Evolutionary conservation across 1,140 invertebrate genomes (phyloP).

Genomic region (Bombus sibiricus): DNA sequence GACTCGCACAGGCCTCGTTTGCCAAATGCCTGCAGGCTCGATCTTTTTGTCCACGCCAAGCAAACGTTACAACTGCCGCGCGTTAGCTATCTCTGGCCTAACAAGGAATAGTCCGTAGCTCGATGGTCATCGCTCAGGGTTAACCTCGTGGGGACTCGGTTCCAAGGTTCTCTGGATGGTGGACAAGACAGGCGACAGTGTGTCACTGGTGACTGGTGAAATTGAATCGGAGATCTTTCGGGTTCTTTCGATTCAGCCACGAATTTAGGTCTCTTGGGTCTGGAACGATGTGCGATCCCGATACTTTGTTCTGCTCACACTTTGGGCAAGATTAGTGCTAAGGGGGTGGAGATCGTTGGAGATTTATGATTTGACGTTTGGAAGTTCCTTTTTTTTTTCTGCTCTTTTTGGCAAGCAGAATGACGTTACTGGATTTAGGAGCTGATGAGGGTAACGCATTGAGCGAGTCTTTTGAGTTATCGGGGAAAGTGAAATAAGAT

Average conservation of each 20-base stretch:
- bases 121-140: conserved; percentile 60
- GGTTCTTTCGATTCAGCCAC: not conserved
- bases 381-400: not conserved
- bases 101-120: conserved; percentile 45
- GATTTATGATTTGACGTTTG: not conserved
- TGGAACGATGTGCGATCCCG: not conserved
- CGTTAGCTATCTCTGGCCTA: conserved; percentile 50
- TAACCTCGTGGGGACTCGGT: conserved; percentile 42
- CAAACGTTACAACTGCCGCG: not conserved
- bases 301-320: not conserved
- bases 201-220: not conserved
- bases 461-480: too few relatives aligned
- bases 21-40: conserved; percentile 57
- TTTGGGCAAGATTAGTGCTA: not conserved
- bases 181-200: conserved; percentile 11
- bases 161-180: conserved; percentile 17
- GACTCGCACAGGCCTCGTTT: conserved; percentile 55
- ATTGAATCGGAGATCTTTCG: conserved; percentile 10
- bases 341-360: too few relatives aligned
- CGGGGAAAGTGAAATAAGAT: too few relatives aligned
- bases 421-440: not conserved
- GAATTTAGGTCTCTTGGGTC: not conserved
- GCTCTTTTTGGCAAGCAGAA: too few relatives aligned
- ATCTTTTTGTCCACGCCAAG: conserved; percentile 60
- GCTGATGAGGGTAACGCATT: not conserved